A percentile compares a stretch with the other conserved stretches of the same genome.
Conservation (phyloP, 2,888 invertebrate species). For the Drosophila anomalata region DNA sequence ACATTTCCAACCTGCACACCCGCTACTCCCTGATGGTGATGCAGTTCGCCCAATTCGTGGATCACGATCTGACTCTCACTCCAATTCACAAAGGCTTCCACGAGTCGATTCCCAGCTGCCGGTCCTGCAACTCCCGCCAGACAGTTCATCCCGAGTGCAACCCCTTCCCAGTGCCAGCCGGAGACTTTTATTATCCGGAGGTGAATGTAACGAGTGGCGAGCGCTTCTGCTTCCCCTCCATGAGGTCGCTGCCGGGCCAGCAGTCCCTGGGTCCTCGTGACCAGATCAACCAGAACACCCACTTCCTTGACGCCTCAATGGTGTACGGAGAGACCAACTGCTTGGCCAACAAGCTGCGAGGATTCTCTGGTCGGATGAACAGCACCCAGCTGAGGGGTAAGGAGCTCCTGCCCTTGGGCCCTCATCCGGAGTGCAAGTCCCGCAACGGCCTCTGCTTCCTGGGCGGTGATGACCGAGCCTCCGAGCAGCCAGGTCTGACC, state of each 20-base stretch:
- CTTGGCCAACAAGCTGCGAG: conserved; percentile 90
- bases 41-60: conserved; percentile 97
- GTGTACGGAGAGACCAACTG: conserved; percentile 96
- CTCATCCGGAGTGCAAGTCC: conserved; percentile 94
- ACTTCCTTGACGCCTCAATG: conserved; percentile 93
- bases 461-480: conserved; percentile 95
- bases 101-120: conserved; percentile 95
- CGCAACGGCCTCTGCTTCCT: conserved; percentile 94
- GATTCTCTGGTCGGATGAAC: conserved; percentile 92
- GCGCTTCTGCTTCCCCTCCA: conserved; percentile 95
- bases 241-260: conserved; percentile 96
- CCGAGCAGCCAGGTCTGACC: conserved; percentile 95
- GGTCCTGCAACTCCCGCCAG: conserved; percentile 93
- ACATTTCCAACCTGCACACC: conserved; percentile 94
- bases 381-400: conserved; percentile 90
- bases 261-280: conserved; percentile 94
- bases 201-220: conserved; percentile 93
- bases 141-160: conserved; percentile 97
- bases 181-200: conserved; percentile 95
- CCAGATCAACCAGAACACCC: conserved; percentile 97
- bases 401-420: conserved; percentile 91
- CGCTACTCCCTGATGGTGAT: conserved; percentile 96
- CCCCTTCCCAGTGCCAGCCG: conserved; percentile 94
- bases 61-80: conserved; percentile 97
- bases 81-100: conserved; percentile 96